A percentile compares a stretch with the other conserved stretches of the same genome.
Conservation (phyloP, 2,888 invertebrate genomes). For the Empis livida region DNA sequence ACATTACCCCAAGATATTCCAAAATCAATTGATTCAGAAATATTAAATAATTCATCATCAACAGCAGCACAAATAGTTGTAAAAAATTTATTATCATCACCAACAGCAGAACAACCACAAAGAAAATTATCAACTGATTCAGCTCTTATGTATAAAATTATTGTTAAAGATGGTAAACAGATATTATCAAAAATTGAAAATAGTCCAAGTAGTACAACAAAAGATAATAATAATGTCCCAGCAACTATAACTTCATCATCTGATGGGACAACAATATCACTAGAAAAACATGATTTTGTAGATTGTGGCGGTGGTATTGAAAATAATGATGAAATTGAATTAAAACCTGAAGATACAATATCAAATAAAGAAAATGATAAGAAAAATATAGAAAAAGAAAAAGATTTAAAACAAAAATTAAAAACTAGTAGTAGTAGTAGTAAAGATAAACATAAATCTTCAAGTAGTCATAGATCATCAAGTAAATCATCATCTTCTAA, state of each 20-base stretch:
- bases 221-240: neutral
- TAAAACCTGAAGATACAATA: conserved; percentile 12
- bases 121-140: conserved; percentile 29
- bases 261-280: conserved; percentile 6
- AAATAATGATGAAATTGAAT: conserved; percentile 25
- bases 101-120: conserved; percentile 18
- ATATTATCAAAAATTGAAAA: conserved; percentile 38
- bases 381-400: conserved; percentile 25
- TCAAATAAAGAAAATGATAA: conserved; percentile 24
- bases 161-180: conserved; percentile 60
- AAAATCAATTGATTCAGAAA: neutral
- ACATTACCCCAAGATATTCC: conserved; percentile 6
- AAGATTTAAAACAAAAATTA: neutral
- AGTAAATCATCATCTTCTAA: conserved; percentile 16
- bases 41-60: neutral
- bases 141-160: conserved; percentile 38
- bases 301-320: conserved; percentile 6
- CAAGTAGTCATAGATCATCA: conserved; percentile 31
- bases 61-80: conserved; percentile 11
- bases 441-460: conserved; percentile 27
- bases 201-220: conserved; percentile 7
- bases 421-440: conserved; percentile 27
- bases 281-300: conserved; percentile 6
- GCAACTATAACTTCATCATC: neutral
- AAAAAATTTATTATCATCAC: conserved; percentile 8